Percentiles rank a stretch among this genome's conserved stretches.
These are phyloP conservation scores for Maconellicoccus hirsutus DNA, from an alignment of 1,140 invertebrate species.

Conservation along the genomic window DNA sequence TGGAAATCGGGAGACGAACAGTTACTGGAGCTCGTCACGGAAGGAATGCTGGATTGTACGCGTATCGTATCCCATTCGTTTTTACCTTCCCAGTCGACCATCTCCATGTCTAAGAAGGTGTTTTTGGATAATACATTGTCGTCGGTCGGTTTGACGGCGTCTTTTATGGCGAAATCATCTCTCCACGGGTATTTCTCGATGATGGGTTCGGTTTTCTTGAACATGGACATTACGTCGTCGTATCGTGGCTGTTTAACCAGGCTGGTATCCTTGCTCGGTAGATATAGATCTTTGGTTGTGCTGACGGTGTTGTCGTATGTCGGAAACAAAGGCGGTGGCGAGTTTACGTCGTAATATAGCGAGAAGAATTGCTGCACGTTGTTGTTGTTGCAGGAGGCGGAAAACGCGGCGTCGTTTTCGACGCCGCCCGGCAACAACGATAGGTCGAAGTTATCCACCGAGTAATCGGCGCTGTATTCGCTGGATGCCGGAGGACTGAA, in stretches of 20 bases:
- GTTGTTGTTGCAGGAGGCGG: conserved; percentile 41
- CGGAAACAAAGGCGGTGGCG: conserved; percentile 40
- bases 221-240: background rate
- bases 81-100: conserved; percentile 5
- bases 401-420: conserved; percentile 34
- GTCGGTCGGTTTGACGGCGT: background rate
- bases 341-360: conserved; percentile 40
- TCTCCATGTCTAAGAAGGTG: conserved; percentile 4
- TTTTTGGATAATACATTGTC: background rate
- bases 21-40: background rate
- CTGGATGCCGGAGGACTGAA: conserved; percentile 52
- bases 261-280: background rate
- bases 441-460: conserved; percentile 55
- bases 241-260: conserved; percentile 15
- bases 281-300: conserved; percentile 30
- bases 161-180: background rate
- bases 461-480: conserved; percentile 47
- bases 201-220: conserved; percentile 28
- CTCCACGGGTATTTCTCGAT: background rate
- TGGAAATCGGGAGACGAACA: conserved; percentile 13
- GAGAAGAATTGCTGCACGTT: conserved; percentile 39
- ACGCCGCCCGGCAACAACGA: conserved; percentile 51
- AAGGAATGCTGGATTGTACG: background rate
- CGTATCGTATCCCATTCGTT: conserved; percentile 9
- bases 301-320: conserved; percentile 28